Percentiles rank a stretch among this genome's conserved stretches.
phyloP scores from a whole-genome alignment of 2,888 invertebrate species.

The Lingula anatina region DNA sequence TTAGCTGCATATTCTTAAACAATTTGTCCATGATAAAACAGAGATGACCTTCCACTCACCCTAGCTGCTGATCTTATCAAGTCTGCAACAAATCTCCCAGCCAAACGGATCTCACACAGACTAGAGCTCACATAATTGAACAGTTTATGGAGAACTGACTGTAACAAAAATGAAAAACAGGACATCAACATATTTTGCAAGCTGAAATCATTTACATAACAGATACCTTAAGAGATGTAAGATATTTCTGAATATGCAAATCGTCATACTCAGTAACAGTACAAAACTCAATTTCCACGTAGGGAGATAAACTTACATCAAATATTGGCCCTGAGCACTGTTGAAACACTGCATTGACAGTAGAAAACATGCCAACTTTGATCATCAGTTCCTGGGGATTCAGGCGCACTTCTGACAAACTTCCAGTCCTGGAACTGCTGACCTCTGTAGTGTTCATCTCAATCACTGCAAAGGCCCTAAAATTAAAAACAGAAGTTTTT shows the following conservation, averaged over 20 bases:
- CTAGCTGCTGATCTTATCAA: constrained; percentile 61
- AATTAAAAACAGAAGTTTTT: constrained; percentile 5
- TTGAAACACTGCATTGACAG: constrained; percentile 65
- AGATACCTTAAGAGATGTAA: too few species aligned
- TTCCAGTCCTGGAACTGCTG: constrained; percentile 17
- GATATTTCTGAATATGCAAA: too few species aligned
- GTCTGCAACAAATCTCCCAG: constrained; percentile 73
- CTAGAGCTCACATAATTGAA: constrained; percentile 66
- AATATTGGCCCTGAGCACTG: constrained; percentile 68
- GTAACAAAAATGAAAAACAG: constrained; percentile 28
- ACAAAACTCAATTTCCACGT: too few species aligned
- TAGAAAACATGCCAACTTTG: constrained; percentile 67
- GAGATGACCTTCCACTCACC: too few species aligned
- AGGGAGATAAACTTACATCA: constrained; percentile 44
- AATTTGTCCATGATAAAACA: too few species aligned
- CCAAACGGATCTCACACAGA: constrained; percentile 77
- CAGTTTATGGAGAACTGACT: constrained; percentile 70
- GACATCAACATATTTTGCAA: too few species aligned
- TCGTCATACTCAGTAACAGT: too few species aligned
- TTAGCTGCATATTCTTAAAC: too few species aligned
- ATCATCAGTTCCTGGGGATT: constrained; percentile 68
- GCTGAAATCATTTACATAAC: too few species aligned
- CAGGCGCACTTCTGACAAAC: constrained; percentile 59
- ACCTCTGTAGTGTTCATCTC: constrained; percentile 49
- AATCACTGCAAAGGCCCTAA: constrained; percentile 48